Base-by-base conservation (phyloP, 1,140 invertebrate genomes). In the Rhopalosiphum padi region DNA sequence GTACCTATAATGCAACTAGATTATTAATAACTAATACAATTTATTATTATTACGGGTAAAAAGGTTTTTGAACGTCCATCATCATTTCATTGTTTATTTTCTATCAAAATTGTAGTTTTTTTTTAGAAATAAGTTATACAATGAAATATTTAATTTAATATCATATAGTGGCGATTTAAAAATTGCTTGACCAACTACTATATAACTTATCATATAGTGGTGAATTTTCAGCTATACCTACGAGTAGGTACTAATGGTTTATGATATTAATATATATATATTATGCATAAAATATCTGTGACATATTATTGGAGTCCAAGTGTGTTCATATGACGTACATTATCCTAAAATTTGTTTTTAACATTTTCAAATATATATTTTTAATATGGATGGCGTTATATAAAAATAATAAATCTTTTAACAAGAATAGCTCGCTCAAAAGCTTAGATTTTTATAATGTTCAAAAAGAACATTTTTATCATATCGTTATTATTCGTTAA, bases 401-500 rank as follows among this genome's bases (percentile, higher is more conserved):
- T 60, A 43, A 90, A 60, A 90, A 41, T 41, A 55, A 88, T 90
- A 90, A 90, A 90, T 90, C 51, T 89, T 51, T n/a, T 21, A 90
- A 90, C 51, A 18, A 55, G 37, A 90, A 60, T 30, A 43, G 41
- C 85, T 87, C 43, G 43, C 43, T 87, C 4, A 87, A 48, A 46
- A 87, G 25, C 23, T 87, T 46, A 30, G 3, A 46, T 87, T 87
- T 87, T n/a, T n/a, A 21, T 41, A 41, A 41, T 77, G n/a, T 77
- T 77, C 60, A n/a, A 77, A 35, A 77, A 77, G 30, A 77, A 77
- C n/a, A 77, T 21, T 43, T 46, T 46, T n/a, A 6, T 46, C 23
- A 30, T 43, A 87, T 43, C 41, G 22, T 46, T 18, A 46, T 43
- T 43, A 46, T 43, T 43, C 41, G 30, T 87, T 87, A 87, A 46